phyloP scores from a whole-genome alignment of 2,113 vertebrate species.

The Eonycteris spelaea region DNA sequence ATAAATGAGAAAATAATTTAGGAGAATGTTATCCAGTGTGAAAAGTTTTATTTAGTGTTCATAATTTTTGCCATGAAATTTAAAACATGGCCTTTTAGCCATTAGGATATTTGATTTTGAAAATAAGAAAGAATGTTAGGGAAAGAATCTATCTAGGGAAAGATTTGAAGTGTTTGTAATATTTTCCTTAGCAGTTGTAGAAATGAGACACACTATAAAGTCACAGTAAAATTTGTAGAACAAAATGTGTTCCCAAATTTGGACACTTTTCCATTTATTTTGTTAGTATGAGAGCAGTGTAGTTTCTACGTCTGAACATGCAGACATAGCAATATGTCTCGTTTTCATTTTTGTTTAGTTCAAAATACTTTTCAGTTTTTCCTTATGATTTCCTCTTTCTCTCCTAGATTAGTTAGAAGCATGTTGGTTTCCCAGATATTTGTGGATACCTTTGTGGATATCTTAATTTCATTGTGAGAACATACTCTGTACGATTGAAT shows the following conservation, averaged over 20 bases:
- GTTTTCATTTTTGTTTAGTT: neutral
- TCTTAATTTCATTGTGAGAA: neutral
- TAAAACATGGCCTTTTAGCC: neutral
- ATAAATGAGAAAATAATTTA: slow-evolving; percentile 9
- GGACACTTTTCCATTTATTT: neutral
- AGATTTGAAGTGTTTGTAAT: neutral
- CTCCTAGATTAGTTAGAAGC: neutral
- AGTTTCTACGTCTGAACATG: neutral
- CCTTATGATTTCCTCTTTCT: neutral
- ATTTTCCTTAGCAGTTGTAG: neutral
- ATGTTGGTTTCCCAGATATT: neutral
- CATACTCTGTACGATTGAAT: neutral
- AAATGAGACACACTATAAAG: neutral
- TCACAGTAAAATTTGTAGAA: neutral
- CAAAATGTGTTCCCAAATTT: neutral
- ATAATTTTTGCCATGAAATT: slow-evolving; percentile 4
- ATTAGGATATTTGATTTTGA: neutral
- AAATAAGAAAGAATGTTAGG: neutral
- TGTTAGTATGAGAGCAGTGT: neutral
- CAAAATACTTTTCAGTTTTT: neutral
- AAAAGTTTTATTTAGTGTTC: slow-evolving; percentile 5
- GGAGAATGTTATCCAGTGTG: neutral
- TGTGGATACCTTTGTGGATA: neutral
- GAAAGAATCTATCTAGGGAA: neutral
- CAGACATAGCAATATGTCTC: neutral